Base-by-base conservation (phyloP, 2,888 invertebrate species). In the Anodontia alba region DNA sequence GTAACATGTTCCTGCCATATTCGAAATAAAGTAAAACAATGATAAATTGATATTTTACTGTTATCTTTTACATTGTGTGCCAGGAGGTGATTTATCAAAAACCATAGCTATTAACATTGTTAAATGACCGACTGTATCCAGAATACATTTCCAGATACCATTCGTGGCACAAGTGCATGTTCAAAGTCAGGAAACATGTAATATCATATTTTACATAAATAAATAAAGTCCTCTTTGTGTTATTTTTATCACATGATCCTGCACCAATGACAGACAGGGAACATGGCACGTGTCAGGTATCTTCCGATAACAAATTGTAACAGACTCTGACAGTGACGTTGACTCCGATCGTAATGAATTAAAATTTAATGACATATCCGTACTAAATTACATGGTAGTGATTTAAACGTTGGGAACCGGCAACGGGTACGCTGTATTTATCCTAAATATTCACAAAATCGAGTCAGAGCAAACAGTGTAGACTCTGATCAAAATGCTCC, bases 271-370 rank as follows among this genome's bases (percentile, higher is more conserved):
- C 69, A 42, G 69, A 69, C 69, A n/a, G 43, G 8, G 46, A 43
- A 69, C 69, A 67, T 69, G 69, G 43, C 69, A 69, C 69, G 69
- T 69, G 69, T 31, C 69, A 69, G 46, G 17, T 42, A 46, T 36
- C 31, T 7, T 1, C 33, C 12, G 62, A 62, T 62, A 62, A 62
- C 62, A 62, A 62, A 62, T 62, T 62, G 62, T 62, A 62, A 62
- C 62, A 7, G 10, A 20, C 62, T 62, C 62, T 62, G 62, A 33
- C 62, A 62, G 62, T 33, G 62, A 62, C 62, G 62, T 62, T 38
- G 62, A 62, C 62, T 33, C 33, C 31, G 3, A 62, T 7, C 62
- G 33, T 62, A 62, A 62, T 33, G 33, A 33, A 62, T 62, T 62
- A 62, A 62, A 62, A 33, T 62, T 62, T 62, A 62, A 62, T 62